A percentile compares a stretch with the other conserved stretches of the same genome.
Evolutionary conservation across 1,140 invertebrate genomes (phyloP).

Genomic region (Idris sp.): DNA sequence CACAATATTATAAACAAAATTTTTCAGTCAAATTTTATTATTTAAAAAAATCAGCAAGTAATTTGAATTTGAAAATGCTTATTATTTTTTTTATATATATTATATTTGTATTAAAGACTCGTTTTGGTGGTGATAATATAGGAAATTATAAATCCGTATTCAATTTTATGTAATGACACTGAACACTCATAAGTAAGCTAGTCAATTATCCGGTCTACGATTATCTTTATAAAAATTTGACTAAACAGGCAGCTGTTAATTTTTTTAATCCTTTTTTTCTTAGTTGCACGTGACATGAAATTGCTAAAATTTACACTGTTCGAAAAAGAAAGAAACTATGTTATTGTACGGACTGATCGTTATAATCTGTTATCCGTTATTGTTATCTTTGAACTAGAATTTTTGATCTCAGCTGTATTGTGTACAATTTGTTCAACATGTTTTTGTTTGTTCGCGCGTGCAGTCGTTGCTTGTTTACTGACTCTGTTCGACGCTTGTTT

Average conservation of each 20-base stretch:
- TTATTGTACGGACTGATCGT: constrained; percentile 1
- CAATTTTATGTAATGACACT: constrained; percentile 39
- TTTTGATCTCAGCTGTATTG: constrained; percentile 38
- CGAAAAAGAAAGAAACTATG: no score
- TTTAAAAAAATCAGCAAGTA: no score
- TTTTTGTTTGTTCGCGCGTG: constrained; percentile 21
- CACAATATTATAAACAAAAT: no score
- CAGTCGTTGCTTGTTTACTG: constrained; percentile 36
- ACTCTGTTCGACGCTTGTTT: constrained; percentile 31
- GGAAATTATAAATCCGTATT: constrained; percentile 37
- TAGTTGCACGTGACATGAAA: no score
- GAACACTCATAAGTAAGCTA: constrained; percentile 60
- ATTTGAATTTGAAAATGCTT: no score
- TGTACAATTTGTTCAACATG: constrained; percentile 24
- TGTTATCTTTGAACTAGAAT: constrained; percentile 24
- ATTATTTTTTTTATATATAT: constrained; percentile 44
- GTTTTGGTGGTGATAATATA: constrained; percentile 43
- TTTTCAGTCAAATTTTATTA: no score
- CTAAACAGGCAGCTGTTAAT: constrained; percentile 67
- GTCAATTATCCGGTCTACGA: constrained; percentile 61
- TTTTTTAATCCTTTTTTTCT: no score
- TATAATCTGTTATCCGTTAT: constrained; percentile 17
- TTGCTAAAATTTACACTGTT: no score
- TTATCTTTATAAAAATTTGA: constrained; percentile 43
- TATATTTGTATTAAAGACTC: constrained; percentile 38